Base-by-base conservation (phyloP, 2,888 invertebrate species). In the Bruchidius siliquastri region DNA sequence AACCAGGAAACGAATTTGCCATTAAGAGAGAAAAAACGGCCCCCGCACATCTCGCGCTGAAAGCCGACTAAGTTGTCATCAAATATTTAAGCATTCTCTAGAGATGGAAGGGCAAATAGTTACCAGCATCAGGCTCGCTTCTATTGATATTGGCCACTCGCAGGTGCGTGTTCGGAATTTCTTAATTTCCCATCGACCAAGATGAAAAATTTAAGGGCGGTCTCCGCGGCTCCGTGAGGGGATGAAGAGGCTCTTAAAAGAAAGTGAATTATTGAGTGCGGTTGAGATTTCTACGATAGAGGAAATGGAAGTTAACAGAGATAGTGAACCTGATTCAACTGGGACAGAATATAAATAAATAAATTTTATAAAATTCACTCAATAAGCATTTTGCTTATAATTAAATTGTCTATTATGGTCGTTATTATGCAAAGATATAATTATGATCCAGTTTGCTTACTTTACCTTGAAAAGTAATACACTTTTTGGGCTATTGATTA, bases 81-180 rank as follows among this genome's bases (percentile, higher is more conserved):
- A 87, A 87, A 86, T 86, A 87, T 87, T 87, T 86, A 86, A 85
- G 84, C 79, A 82, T 83, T 83, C 83, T 83, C 77, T 72, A 83
- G 83, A 84, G 83, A 82, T 77, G 74, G 79, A 18, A 80, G 83
- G 83, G 82, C 83, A 83, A 84, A 83, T 84, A 83, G 83, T 82
- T 81, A 78, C 77, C 49, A 49, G 18, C 49, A 49, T 49, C 49
- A 13, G 49, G 49, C 49, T 49, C 6, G 49, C 13, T 49, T 75
- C 74, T 76, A 77, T 77, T 73, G 77, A 76, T 77, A 75, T 74
- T 78, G 77, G 79, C 77, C 79, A 76, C 72, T 73, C 72, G 49
- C 71, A 32, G 21, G 71, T 74, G 76, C 76, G 77, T 76, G 78
- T 72, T 71, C 68, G 30, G 79, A 78, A 79, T 79, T 75, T 72